These are phyloP conservation scores for Ostrea denselamellosa DNA, from an alignment of 1,140 invertebrate genomes.

Conservation along the genomic window DNA sequence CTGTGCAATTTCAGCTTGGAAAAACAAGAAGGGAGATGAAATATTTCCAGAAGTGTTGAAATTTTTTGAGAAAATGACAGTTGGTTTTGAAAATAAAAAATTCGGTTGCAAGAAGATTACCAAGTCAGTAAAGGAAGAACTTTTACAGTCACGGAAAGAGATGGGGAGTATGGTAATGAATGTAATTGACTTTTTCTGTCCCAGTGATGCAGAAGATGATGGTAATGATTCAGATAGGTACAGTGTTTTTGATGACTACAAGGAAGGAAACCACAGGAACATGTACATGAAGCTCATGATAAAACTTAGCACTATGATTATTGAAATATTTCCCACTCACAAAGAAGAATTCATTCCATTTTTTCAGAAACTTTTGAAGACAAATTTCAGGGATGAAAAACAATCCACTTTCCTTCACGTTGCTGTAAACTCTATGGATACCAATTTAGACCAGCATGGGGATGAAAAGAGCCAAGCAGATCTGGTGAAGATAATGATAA, in stretches of 20 bases:
- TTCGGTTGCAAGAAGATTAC: background rate
- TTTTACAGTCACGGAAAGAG: background rate
- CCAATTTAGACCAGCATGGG: background rate
- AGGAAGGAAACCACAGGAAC: background rate
- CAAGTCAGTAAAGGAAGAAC: background rate
- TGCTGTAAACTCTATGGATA: background rate
- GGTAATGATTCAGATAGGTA: background rate
- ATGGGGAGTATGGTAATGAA: background rate
- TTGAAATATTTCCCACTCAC: background rate
- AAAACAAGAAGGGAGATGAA: background rate
- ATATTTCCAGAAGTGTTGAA: background rate
- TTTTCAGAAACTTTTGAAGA: background rate
- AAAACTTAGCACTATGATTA: background rate
- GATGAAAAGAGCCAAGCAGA: background rate
- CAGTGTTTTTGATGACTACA: background rate
- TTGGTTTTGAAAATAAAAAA: background rate
- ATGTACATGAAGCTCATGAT: constrained; percentile 27
- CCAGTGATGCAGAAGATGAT: background rate
- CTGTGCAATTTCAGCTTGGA: background rate
- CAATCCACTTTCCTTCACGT: background rate
- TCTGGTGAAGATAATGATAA: background rate
- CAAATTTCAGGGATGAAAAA: constrained; percentile 21
- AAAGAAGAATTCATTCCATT: background rate
- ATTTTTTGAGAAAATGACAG: constrained; percentile 4
- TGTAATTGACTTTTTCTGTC: background rate